Percentiles rank a stretch among this genome's conserved stretches.
phyloP scores from a whole-genome alignment of 2,888 invertebrate genomes.

The Pollenia griseotomentosa region DNA sequence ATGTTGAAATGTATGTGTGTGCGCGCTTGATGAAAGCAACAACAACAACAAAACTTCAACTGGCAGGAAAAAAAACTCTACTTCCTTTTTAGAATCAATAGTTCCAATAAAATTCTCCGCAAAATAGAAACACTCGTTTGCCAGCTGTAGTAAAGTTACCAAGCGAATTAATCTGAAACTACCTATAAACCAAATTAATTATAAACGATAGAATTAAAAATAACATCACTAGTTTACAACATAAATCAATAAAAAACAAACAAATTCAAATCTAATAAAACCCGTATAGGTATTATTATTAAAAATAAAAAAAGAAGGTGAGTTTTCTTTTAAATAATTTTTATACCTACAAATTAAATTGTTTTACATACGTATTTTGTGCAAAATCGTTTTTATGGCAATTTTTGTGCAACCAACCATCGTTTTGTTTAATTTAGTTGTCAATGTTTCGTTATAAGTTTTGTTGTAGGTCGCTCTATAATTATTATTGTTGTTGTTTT shows the following conservation, averaged over 20 bases:
- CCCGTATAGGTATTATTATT: neutral
- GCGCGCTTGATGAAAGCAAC: neutral
- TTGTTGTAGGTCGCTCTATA: constrained; percentile 14
- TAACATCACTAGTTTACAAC: too few relatives aligned
- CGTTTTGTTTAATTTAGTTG: constrained; percentile 53
- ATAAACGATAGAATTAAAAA: too few relatives aligned
- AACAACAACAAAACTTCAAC: constrained; percentile 9
- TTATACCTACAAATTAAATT: constrained; percentile 14
- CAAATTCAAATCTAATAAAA: too few relatives aligned
- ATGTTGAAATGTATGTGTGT: too few relatives aligned
- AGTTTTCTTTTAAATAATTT: constrained; percentile 20
- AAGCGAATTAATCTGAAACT: neutral
- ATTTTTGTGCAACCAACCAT: constrained; percentile 66
- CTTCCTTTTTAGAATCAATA: constrained; percentile 42
- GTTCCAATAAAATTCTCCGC: neutral
- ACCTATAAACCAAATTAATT: neutral
- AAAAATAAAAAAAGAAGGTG: constrained; percentile 13
- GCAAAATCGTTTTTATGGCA: neutral
- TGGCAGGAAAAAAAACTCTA: constrained; percentile 16
- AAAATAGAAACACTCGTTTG: neutral
- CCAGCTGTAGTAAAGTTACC: neutral
- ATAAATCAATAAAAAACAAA: too few relatives aligned
- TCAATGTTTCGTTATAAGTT: constrained; percentile 53
- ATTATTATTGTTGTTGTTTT: constrained; percentile 48
- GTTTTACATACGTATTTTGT: neutral